Base-by-base conservation (phyloP, 2,888 invertebrate species). In the Aleiodes leptofemur region DNA sequence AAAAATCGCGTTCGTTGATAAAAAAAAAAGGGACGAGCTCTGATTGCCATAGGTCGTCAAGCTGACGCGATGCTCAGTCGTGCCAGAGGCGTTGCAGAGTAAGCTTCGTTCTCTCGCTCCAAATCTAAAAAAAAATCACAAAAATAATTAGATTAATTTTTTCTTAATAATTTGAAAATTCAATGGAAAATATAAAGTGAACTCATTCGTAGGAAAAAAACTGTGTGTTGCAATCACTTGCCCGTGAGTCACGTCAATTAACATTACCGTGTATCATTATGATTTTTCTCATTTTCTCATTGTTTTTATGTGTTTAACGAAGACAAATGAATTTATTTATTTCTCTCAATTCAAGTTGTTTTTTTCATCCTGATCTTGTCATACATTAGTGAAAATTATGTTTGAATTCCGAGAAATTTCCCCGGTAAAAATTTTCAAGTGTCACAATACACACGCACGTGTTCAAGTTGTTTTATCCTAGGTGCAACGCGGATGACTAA, bases 41-140 rank as follows among this genome's bases (percentile, higher is more conserved):
- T 72, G 51, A 72, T 51, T 61, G 61, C 14, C 34, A 61, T 72
- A 53, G 61, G 38, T 72, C 31, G 51, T 51, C 61, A 34, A 68
- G 68, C 50, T 31, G n/a, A 51, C 38, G 34, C 51, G 16, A 29
- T 48, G 51, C 31, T 72, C 75, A 77, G 77, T 79, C 73, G 72
- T 74, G 75, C 70, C 64, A 53, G 53, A 64, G 64, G 68, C 76
- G 73, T 72, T 51, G 57, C 53, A 55, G 68, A 23, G 74, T 61
- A 16, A 31, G 64, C 53, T 34, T 64, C 11, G 51, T 29, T 16
- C 4, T 13, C 7, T 31, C 14, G 13, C 38, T 14, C 50, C 51
- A 13, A 43, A 61, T 51, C 14, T 34, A 11, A 9, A 59, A 53
- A 23, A 13, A 38, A 51, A 51, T 34, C 14, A 11, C 31, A 50